phyloP scores from a whole-genome alignment of 2,797 vertebrate genomes.

The Thunnus albacares region DNA sequence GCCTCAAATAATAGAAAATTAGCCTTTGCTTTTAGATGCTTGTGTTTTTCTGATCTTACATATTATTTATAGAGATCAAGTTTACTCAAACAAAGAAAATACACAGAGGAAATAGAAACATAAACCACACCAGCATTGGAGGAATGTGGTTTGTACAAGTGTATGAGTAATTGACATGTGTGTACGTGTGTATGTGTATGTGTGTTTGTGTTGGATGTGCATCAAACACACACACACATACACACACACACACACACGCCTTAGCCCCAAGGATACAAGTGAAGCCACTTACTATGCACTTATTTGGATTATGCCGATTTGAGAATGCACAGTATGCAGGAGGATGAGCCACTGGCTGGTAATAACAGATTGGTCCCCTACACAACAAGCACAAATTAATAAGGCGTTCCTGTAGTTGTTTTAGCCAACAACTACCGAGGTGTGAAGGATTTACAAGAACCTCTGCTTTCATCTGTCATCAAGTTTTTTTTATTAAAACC shows the following conservation, averaged over 20 bases:
- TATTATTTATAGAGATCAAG: background rate
- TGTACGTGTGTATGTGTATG: conserved; percentile 29
- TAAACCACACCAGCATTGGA: conserved; percentile 13
- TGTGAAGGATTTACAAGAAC: conserved; percentile 9
- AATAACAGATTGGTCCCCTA: conserved; percentile 48
- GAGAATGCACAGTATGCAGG: conserved; percentile 59
- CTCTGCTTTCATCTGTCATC: conserved; percentile 15
- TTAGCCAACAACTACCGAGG: conserved; percentile 11
- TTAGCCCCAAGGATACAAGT: conserved; percentile 68
- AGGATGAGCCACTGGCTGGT: conserved; percentile 52
- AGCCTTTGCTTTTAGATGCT: background rate
- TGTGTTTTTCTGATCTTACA: background rate
- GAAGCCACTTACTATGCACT: conserved; percentile 60
- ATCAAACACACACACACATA: conserved; percentile 51
- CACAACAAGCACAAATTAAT: conserved; percentile 31
- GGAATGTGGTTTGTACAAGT: conserved; percentile 43
- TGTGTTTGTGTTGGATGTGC: conserved; percentile 73
- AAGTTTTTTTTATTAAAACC: conserved; percentile 36
- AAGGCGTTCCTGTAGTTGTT: conserved; percentile 23
- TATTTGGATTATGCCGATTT: conserved; percentile 63
- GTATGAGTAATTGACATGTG: conserved; percentile 14
- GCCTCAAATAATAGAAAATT: conserved; percentile 9
- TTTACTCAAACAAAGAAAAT: conserved; percentile 3
- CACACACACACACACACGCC: conserved; percentile 59
- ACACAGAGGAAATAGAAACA: conserved; percentile 14